Evolutionary conservation across 2,888 invertebrate genomes (phyloP).

Genomic region (Platycheirus albimanus): DNA sequence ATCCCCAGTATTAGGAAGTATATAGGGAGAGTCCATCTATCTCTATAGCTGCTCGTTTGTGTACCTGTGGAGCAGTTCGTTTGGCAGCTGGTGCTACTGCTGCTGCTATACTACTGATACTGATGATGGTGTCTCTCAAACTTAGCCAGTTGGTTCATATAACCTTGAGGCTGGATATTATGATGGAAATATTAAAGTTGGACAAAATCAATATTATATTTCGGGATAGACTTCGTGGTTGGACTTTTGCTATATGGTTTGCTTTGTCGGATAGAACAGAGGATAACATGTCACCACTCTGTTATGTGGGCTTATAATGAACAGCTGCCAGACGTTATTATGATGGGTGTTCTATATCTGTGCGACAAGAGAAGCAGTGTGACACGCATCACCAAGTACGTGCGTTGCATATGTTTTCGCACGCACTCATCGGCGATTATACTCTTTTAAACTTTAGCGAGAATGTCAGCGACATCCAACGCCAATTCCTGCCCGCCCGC

Average conservation of each 20-base stretch:
- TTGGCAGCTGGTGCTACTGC: constrained; percentile 41
- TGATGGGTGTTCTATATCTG: background rate
- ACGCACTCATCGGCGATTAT: constrained; percentile 29
- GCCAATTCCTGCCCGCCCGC: background rate
- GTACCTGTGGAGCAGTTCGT: constrained; percentile 67
- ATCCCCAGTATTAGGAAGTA: constrained; percentile 2
- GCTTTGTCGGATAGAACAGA: constrained; percentile 5
- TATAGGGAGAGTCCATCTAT: constrained; percentile 69
- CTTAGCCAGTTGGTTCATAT: constrained; percentile 24
- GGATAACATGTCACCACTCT: constrained; percentile 52
- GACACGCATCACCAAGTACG: constrained; percentile 68
- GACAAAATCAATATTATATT: constrained; percentile 67
- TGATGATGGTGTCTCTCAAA: constrained; percentile 33
- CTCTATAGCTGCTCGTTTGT: constrained; percentile 54
- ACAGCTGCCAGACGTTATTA: constrained; percentile 57
- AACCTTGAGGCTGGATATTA: constrained; percentile 71
- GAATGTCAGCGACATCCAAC: background rate
- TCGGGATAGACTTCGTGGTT: constrained; percentile 40
- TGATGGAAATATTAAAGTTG: constrained; percentile 60
- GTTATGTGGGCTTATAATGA: constrained; percentile 51
- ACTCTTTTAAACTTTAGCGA: background rate
- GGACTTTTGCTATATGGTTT: constrained; percentile 11
- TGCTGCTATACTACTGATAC: too few species aligned
- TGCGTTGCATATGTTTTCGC: constrained; percentile 71
- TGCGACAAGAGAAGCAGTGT: constrained; percentile 24